Evolutionary conservation across 1,140 invertebrate species (phyloP).

Genomic region (Dinoponera quadriceps): DNA sequence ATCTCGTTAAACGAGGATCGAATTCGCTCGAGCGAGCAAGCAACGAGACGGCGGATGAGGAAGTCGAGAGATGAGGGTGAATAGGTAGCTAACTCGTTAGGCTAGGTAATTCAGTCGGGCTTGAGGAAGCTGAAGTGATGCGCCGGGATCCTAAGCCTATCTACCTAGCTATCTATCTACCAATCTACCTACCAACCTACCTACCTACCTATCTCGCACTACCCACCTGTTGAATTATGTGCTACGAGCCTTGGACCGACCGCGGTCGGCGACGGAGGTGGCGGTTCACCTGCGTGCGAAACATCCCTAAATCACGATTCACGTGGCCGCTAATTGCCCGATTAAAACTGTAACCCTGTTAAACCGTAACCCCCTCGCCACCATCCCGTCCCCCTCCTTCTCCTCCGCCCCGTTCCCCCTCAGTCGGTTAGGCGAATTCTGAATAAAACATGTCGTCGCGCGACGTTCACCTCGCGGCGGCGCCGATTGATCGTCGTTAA

Average conservation of each 20-base stretch:
- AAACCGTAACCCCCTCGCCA: conserved; percentile 2
- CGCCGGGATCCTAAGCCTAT: conserved; percentile 40
- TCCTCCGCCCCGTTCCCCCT: neutral
- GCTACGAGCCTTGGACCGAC: conserved; percentile 56
- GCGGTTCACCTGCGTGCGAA: conserved; percentile 65
- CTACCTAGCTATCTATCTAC: no score
- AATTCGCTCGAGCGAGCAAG: conserved; percentile 33
- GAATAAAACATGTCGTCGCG: conserved; percentile 51
- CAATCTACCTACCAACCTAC: no score
- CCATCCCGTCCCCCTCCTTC: neutral
- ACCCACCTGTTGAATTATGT: conserved; percentile 78
- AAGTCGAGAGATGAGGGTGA: conserved; percentile 27
- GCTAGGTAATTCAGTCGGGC: conserved; percentile 64
- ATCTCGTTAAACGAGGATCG: conserved; percentile 8
- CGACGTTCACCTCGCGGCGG: conserved; percentile 11
- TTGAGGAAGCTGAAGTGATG: conserved; percentile 65
- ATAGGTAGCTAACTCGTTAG: conserved; percentile 50
- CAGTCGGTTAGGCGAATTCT: conserved; percentile 34
- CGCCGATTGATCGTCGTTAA: conserved; percentile 53
- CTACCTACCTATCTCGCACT: conserved; percentile 67
- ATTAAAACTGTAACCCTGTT: conserved; percentile 52
- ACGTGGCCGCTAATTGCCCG: conserved; percentile 36
- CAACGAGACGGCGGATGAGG: conserved; percentile 10
- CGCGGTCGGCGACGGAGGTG: conserved; percentile 5
- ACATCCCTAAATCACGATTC: conserved; percentile 64